A percentile compares a stretch with the other conserved stretches of the same genome.
phyloP scores from a whole-genome alignment of 2,888 invertebrate genomes.

The Sesamia inferens region DNA sequence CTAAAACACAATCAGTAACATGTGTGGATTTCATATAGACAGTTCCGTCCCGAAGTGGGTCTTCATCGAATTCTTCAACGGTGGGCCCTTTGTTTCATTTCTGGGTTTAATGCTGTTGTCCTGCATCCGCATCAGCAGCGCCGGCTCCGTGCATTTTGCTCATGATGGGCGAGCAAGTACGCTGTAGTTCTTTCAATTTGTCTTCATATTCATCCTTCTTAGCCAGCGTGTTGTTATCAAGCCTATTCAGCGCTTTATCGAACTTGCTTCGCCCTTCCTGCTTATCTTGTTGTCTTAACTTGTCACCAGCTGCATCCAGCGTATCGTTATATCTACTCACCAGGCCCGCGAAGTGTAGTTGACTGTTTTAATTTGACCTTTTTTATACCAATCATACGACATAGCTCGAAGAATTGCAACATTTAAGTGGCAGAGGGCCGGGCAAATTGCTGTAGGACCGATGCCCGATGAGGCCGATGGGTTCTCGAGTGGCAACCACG shows the following conservation, averaged over 20 bases:
- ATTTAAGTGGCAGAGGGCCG: no score
- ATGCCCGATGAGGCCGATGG: no score
- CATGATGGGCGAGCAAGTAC: slow-evolving; percentile 90
- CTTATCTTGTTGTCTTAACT: slow-evolving; percentile 91
- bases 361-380: no score
- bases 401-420: no score
- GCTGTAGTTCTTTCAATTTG: slow-evolving; percentile 90
- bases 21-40: no score
- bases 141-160: slow-evolving; percentile 90
- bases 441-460: no score
- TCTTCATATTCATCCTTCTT: slow-evolving; percentile 92
- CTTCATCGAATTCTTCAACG: slow-evolving; percentile 78
- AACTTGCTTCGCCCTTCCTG: slow-evolving; percentile 88
- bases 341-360: no score
- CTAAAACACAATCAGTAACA: neutral
- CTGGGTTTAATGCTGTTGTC: slow-evolving; percentile 63
- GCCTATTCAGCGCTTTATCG: slow-evolving; percentile 92
- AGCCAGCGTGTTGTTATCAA: slow-evolving; percentile 92
- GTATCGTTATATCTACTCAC: slow-evolving; percentile 71
- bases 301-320: slow-evolving; percentile 90
- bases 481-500: no score
- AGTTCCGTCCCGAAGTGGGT: neutral
- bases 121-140: slow-evolving; percentile 65
- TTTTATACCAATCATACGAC: no score
- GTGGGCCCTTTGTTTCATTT: slow-evolving; percentile 70